These are phyloP conservation scores for Andrena bucephala DNA, from an alignment of 2,888 invertebrate species.

Conservation along the genomic window DNA sequence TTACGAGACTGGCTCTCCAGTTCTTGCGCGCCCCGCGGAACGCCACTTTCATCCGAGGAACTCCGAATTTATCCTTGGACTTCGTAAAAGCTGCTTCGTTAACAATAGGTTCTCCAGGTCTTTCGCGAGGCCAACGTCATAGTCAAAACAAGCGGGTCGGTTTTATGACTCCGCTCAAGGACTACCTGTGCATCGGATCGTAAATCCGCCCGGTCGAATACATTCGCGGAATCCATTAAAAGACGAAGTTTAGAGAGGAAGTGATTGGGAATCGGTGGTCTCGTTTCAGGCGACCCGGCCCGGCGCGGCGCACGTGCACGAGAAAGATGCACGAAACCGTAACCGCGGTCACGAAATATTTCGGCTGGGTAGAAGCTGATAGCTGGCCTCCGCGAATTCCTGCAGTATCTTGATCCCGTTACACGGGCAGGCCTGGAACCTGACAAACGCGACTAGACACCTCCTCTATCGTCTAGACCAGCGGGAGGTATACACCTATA, in stretches of 20 bases:
- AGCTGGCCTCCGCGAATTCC: constrained; percentile 45
- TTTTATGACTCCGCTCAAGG: constrained; percentile 56
- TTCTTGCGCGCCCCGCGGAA: background rate
- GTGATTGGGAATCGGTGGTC: constrained; percentile 3
- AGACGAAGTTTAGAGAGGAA: constrained; percentile 29
- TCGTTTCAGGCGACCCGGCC: background rate
- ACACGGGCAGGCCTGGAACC: constrained; percentile 42
- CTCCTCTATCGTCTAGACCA: constrained; percentile 75
- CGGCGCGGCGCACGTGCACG: background rate
- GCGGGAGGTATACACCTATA: constrained; percentile 57
- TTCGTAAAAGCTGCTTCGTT: background rate
- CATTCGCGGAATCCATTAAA: constrained; percentile 24
- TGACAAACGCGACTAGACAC: constrained; percentile 67
- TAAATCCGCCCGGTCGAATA: constrained; percentile 30
- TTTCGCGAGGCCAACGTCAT: background rate
- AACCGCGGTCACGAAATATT: constrained; percentile 56
- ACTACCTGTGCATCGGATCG: constrained; percentile 40
- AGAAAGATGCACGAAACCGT: constrained; percentile 4
- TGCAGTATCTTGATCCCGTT: constrained; percentile 70
- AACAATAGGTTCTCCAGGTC: constrained; percentile 9
- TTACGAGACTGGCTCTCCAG: too few species aligned
- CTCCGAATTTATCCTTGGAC: background rate
- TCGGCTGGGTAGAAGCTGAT: constrained; percentile 55
- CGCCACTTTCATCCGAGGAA: background rate
- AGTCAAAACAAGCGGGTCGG: constrained; percentile 25